These are phyloP conservation scores for Melanostigma gelatinosum DNA, from an alignment of 2,113 vertebrate genomes.

Conservation along the genomic window DNA sequence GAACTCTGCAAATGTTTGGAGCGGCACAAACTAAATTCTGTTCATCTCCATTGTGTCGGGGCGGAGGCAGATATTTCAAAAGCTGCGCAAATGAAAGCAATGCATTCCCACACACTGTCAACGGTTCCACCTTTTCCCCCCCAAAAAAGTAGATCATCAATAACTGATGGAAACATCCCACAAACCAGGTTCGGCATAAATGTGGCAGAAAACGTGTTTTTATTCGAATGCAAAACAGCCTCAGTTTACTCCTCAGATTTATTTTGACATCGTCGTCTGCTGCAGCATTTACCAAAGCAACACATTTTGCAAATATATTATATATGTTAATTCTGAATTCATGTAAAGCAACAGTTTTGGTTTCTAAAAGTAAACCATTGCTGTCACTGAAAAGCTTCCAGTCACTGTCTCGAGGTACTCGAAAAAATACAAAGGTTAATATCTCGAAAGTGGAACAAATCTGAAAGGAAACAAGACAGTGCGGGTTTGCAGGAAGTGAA, in stretches of 20 bases:
- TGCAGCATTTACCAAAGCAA: not conserved
- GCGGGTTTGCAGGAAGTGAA: conserved; percentile 6
- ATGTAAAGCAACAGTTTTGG: not conserved
- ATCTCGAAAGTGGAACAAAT: not conserved
- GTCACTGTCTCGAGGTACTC: not conserved
- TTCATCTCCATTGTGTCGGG: not conserved
- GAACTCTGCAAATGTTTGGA: not conserved
- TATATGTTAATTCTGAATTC: not conserved
- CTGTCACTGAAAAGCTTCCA: not conserved
- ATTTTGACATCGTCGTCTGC: not conserved
- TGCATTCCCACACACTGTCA: not conserved
- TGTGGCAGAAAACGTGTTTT: conserved; percentile 4
- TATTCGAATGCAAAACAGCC: not conserved
- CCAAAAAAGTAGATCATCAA: conserved; percentile 7
- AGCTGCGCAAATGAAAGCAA: not conserved
- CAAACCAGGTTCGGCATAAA: not conserved
- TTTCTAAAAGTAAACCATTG: not conserved
- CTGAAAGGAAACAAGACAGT: not conserved
- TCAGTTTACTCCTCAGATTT: not conserved
- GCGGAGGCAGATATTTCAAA: conserved; percentile 4
- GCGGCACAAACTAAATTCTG: not conserved
- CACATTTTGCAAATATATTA: not conserved
- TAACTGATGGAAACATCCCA: conserved; percentile 11
- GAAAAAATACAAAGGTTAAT: not conserved
- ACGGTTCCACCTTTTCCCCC: not conserved